phyloP scores from a whole-genome alignment of 2,113 vertebrate genomes.

The Hemicordylus capensis region DNA sequence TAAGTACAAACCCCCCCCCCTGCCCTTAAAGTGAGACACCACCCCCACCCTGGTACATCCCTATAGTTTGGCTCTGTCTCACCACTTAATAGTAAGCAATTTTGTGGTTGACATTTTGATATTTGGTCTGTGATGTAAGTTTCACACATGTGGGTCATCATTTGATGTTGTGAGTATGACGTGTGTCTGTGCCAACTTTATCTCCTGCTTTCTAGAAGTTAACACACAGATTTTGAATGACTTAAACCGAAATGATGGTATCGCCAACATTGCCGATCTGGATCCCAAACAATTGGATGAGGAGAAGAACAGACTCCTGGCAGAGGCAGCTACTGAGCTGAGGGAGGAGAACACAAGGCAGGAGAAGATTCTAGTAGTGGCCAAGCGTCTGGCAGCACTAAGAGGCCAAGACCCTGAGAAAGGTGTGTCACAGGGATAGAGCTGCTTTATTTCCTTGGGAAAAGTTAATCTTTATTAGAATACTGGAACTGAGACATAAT shows the following conservation, averaged over 20 bases:
- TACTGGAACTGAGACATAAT: background rate
- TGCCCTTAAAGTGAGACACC: too few relatives aligned
- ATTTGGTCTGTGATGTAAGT: background rate
- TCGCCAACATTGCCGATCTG: slow-evolving; percentile 69
- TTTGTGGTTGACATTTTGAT: background rate
- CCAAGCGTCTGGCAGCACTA: slow-evolving; percentile 86
- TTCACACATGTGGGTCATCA: background rate
- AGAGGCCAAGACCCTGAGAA: slow-evolving; percentile 88
- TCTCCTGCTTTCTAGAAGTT: slow-evolving; percentile 57
- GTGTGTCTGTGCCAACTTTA: background rate
- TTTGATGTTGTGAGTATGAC: background rate
- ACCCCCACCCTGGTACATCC: too few relatives aligned
- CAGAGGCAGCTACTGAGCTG: slow-evolving; percentile 86
- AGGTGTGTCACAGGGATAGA: slow-evolving; percentile 73
- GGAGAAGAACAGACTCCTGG: slow-evolving; percentile 85
- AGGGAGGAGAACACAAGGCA: slow-evolving; percentile 81
- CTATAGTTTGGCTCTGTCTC: background rate
- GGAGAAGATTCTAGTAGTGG: slow-evolving; percentile 85
- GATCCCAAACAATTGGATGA: slow-evolving; percentile 79
- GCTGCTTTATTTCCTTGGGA: background rate
- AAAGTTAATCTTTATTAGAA: background rate
- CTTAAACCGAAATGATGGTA: slow-evolving; percentile 76
- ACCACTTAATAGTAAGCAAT: background rate
- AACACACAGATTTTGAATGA: slow-evolving; percentile 80
- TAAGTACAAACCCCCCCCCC: too few relatives aligned